phyloP scores from a whole-genome alignment of 30 jellyfish, hydroid and myxozoan species.

The Cassiopea xamachana region DNA sequence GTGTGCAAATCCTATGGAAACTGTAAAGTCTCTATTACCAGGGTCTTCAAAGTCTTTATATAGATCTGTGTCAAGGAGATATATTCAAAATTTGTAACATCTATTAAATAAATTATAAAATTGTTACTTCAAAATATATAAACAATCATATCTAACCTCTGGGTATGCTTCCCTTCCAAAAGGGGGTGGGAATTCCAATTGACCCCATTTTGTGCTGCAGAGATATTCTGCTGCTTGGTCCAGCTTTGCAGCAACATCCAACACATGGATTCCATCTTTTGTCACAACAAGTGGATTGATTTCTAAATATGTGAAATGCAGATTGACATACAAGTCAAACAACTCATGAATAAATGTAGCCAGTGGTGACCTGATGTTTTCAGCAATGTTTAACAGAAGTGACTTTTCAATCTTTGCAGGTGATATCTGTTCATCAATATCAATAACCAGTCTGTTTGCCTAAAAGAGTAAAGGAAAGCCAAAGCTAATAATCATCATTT shows the following conservation, averaged over 20 bases:
- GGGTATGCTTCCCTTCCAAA: slow-evolving; percentile 96
- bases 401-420: slow-evolving; percentile 54
- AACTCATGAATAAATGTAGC: slow-evolving; percentile 67
- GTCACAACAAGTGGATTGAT: slow-evolving; percentile 89
- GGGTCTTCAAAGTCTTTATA: too few relatives aligned
- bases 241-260: slow-evolving; percentile 94
- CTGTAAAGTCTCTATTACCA: too few relatives aligned
- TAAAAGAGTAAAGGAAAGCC: slow-evolving; percentile 10
- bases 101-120: too few relatives aligned
- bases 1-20: too few relatives aligned
- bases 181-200: slow-evolving; percentile 85
- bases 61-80: too few relatives aligned
- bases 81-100: too few relatives aligned
- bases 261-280: slow-evolving; percentile 72
- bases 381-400: slow-evolving; percentile 55
- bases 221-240: slow-evolving; percentile 93
- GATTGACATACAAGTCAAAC: slow-evolving; percentile 50
- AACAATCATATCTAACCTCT: slow-evolving; percentile 45
- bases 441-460: slow-evolving; percentile 74
- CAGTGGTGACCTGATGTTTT: slow-evolving; percentile 43
- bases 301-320: slow-evolving; percentile 90
- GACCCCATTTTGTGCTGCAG: slow-evolving; percentile 93
- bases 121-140: too few relatives aligned
- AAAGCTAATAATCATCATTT: neutral
- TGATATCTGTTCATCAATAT: slow-evolving; percentile 48